Evolutionary conservation across 2,113 vertebrate genomes (phyloP).

Genomic region (Heliornis fulica): DNA sequence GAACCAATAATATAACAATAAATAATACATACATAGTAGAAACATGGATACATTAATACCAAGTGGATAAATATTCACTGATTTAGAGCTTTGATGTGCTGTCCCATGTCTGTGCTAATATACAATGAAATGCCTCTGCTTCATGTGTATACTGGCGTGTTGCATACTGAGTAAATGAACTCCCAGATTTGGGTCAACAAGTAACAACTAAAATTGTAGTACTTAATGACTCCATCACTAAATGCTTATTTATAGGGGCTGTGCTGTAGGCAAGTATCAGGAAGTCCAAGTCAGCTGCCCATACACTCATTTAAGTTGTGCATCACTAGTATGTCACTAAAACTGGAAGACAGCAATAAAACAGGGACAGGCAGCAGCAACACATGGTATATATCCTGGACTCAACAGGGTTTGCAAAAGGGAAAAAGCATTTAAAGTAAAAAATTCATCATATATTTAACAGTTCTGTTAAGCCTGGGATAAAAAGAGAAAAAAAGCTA

Average conservation of each 20-base stretch:
- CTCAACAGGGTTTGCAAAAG: background rate
- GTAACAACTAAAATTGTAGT: background rate
- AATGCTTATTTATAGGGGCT: background rate
- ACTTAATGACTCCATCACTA: background rate
- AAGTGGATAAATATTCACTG: too few relatives aligned
- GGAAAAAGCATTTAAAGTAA: background rate
- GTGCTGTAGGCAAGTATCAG: background rate
- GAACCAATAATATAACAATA: too few relatives aligned
- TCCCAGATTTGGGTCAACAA: too few relatives aligned
- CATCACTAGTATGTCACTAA: accelerated
- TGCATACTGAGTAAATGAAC: too few relatives aligned
- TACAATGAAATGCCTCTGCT: too few relatives aligned
- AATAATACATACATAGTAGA: too few relatives aligned
- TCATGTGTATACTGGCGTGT: too few relatives aligned
- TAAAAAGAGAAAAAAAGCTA: background rate
- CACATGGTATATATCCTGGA: too few relatives aligned
- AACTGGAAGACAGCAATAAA: background rate
- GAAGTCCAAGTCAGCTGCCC: background rate
- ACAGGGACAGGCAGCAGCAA: background rate
- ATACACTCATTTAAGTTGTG: background rate
- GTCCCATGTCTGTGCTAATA: too few relatives aligned
- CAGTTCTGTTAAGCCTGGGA: background rate
- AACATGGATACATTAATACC: too few relatives aligned
- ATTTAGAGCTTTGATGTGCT: too few relatives aligned
- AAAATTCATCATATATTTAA: background rate